Conservation (phyloP, 2,888 invertebrate species). For the Melieria omissa region DNA sequence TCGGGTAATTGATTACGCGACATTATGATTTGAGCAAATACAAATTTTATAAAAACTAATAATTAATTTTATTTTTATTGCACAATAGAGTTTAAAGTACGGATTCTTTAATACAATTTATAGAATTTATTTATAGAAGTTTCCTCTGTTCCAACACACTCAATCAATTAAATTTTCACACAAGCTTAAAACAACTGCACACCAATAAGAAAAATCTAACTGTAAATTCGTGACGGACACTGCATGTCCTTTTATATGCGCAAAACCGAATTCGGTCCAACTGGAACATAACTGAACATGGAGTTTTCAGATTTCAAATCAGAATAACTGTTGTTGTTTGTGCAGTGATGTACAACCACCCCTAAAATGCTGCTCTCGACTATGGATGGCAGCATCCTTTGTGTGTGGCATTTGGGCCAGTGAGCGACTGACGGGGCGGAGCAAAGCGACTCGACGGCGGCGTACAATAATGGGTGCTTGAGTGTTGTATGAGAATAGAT, state of each 20-base stretch:
- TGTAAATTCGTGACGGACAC: conserved; percentile 55
- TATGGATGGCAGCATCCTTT: no score
- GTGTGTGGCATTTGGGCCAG: no score
- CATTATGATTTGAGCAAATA: conserved; percentile 48
- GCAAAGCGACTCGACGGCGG: no score
- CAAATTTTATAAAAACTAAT: not conserved
- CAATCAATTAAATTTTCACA: conserved; percentile 20
- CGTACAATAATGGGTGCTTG: no score
- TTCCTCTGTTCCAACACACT: conserved; percentile 15
- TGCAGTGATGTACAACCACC: no score
- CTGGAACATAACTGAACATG: conserved; percentile 1
- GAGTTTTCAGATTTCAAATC: conserved; percentile 4
- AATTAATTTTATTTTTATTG: not conserved
- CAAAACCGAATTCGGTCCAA: conserved; percentile 8
- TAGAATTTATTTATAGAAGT: not conserved
- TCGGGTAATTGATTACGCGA: conserved; percentile 75
- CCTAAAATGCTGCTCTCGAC: no score
- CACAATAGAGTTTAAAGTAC: not conserved
- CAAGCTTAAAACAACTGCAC: conserved; percentile 31
- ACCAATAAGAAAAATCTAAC: conserved; percentile 50
- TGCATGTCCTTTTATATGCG: conserved; percentile 54
- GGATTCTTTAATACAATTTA: not conserved
- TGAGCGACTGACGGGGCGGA: no score
- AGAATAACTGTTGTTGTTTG: no score
- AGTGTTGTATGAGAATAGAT: no score